Base-by-base conservation (phyloP, 2,113 vertebrate species). In the Psephotus haematonotus region DNA sequence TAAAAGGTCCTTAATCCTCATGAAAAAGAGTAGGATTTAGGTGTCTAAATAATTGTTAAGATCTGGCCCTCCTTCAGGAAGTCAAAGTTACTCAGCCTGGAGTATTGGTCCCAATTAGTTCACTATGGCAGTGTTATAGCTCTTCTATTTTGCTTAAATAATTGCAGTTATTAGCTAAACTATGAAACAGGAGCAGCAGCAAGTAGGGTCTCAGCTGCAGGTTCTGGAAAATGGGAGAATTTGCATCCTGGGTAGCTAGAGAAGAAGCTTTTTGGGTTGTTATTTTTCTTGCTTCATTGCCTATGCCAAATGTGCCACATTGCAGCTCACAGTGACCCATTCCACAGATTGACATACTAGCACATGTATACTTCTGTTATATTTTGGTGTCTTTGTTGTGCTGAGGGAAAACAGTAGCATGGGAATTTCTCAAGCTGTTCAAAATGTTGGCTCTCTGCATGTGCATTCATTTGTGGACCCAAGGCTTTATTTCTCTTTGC, bases 311-410 rank as follows among this genome's bases (percentile, higher is more conserved):
- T 59, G 6, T 29, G 10, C 2, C 10, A 4, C 6, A 46, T 43
- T 0, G 0, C 50, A 55, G 27, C 7, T 77, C 35, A 27, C 39
- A 68, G 43, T 35, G 20, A 5, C n/a, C 8, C 22, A 3, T 52
- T 89, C 67, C n/a, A 63, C 13, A 82, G n/a, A 59, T 0, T 41
- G 43, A 33, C 39, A 79, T 3, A 2, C 17, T 43, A 44, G 10
- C 24, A 60, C 13, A 12, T n/a, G 5, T 7, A 37, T 33, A 29
- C 24, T 84, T 86, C 9, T 3, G 1, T 24, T 67, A 19, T 2
- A 17, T 14, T 71, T 83, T 75, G 7, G 7, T 57, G 9, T 23
- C 11, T 82, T 53, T 71, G 23, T 31, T 53, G 25, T 53, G 13
- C 31, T 63, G 50, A 74, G 6, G 6, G 9, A 80, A 88, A 65